phyloP scores from a whole-genome alignment of 2,113 vertebrate genomes.

The Phyllopteryx taeniolatus region DNA sequence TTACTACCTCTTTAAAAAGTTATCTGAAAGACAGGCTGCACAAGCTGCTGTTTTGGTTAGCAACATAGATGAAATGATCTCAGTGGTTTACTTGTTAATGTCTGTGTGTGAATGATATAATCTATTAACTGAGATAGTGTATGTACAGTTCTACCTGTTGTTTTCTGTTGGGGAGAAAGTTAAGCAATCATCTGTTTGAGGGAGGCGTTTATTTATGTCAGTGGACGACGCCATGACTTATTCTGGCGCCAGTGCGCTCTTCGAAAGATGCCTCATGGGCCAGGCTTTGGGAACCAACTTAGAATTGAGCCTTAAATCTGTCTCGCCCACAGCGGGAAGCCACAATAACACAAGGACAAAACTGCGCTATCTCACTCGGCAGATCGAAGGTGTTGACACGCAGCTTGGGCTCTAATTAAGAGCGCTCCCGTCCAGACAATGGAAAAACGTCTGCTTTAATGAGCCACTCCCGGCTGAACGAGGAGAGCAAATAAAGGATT shows the following conservation, averaged over 20 bases:
- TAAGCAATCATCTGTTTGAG: not conserved
- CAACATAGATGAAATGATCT: no score
- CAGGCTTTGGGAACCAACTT: constrained; percentile 28
- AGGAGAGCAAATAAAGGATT: constrained; percentile 60
- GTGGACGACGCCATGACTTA: not conserved
- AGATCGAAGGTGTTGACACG: constrained; percentile 53
- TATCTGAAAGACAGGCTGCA: not conserved
- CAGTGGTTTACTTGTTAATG: no score
- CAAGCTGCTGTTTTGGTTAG: no score
- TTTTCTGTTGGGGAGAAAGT: not conserved
- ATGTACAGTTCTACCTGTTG: not conserved
- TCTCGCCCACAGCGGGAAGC: constrained; percentile 21
- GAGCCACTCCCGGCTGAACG: constrained; percentile 59
- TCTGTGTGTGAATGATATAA: no score
- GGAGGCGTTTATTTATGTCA: not conserved
- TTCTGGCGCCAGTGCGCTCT: constrained; percentile 42
- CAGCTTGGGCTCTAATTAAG: constrained; percentile 54
- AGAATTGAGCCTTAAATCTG: constrained; percentile 27
- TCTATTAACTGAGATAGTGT: no score
- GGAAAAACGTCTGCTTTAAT: constrained; percentile 63
- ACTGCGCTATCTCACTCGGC: constrained; percentile 54
- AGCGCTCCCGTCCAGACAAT: constrained; percentile 65
- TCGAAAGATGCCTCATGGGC: not conserved
- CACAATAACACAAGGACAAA: constrained; percentile 28
- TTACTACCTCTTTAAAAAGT: no score